phyloP scores from a whole-genome alignment of 2,797 vertebrate genomes.

The Champsocephalus gunnari region DNA sequence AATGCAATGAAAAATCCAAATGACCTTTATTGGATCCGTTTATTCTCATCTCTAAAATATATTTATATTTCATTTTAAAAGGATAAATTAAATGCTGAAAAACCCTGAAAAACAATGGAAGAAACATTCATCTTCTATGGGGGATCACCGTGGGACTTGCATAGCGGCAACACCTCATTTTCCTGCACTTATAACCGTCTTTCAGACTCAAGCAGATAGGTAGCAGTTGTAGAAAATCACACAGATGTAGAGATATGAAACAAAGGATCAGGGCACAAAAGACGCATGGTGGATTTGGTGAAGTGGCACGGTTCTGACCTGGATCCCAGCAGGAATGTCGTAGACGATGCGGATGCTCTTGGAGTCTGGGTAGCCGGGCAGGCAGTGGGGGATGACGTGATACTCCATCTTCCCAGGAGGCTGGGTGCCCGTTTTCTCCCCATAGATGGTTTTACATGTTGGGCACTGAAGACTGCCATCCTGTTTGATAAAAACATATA shows the following conservation, averaged over 20 bases:
- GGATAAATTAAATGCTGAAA: neutral
- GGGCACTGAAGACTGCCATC: conserved; percentile 97
- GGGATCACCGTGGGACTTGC: too few species aligned
- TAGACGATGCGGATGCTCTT: conserved; percentile 97
- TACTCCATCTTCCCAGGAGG: conserved; percentile 98
- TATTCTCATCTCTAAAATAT: neutral
- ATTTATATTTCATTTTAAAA: neutral
- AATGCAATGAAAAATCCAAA: conserved; percentile 3
- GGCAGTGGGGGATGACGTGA: conserved; percentile 94
- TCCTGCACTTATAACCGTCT: conserved; percentile 18
- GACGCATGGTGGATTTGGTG: conserved; percentile 35
- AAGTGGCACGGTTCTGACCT: conserved; percentile 80
- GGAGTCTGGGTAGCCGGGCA: conserved; percentile 90
- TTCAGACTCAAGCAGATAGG: conserved; percentile 57
- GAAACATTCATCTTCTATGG: too few species aligned
- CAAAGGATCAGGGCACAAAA: conserved; percentile 34
- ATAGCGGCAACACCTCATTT: conserved; percentile 28
- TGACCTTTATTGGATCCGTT: neutral
- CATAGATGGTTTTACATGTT: conserved; percentile 96
- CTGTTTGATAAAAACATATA: conserved; percentile 71
- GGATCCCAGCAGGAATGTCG: conserved; percentile 94
- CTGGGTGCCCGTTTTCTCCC: conserved; percentile 96
- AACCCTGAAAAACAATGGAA: neutral
- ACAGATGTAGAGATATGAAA: conserved; percentile 40
- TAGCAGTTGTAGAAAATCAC: conserved; percentile 35